Evolutionary conservation across 2,888 invertebrate species (phyloP).

Genomic region (Rhyacophila evoluta): DNA sequence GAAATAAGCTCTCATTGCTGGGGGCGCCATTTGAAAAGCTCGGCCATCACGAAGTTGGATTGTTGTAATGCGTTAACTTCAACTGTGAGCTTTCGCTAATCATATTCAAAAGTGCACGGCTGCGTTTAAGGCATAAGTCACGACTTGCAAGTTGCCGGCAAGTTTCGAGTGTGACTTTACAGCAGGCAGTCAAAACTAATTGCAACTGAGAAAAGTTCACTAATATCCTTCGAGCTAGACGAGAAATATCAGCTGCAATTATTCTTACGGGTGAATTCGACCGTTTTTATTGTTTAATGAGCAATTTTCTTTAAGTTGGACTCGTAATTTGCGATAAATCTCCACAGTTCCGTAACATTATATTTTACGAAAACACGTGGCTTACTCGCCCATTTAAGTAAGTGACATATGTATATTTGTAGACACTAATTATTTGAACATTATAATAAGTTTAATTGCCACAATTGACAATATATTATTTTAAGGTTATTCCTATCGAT

Average conservation of each 20-base stretch:
- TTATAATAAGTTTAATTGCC: too few species aligned
- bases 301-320: too few species aligned
- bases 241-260: not conserved
- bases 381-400: too few species aligned
- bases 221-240: not conserved
- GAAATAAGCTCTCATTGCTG: not conserved
- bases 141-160: not conserved
- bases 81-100: conserved; percentile 20
- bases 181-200: not conserved
- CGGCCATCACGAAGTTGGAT: conserved; percentile 18
- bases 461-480: too few species aligned
- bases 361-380: too few species aligned
- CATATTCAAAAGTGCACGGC: conserved; percentile 11
- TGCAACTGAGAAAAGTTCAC: not conserved
- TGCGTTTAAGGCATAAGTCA: conserved; percentile 22
- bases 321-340: too few species aligned
- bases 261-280: too few species aligned
- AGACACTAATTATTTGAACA: too few species aligned
- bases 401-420: too few species aligned
- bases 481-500: too few species aligned
- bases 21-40: not conserved
- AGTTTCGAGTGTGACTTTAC: not conserved
- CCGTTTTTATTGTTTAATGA: too few species aligned
- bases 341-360: too few species aligned
- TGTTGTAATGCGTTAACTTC: conserved; percentile 24